Evolutionary conservation across 2,888 invertebrate genomes (phyloP), one percentile per base, ranked within the genome.

Genomic region (Dione vanillae): DNA sequence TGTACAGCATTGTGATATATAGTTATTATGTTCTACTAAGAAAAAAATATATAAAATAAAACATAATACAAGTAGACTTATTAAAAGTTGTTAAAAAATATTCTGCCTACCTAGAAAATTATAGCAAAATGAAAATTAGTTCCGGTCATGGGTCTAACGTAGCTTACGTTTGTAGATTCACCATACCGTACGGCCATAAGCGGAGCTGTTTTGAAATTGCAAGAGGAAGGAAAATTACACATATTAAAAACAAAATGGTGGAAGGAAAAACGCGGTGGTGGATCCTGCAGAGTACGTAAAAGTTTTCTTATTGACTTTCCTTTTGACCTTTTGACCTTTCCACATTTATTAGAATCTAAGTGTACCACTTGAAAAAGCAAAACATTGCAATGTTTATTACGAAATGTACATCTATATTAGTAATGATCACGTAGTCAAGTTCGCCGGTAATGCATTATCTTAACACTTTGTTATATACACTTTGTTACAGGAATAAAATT

Each of bases 171-270:
- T 80, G 74, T 79, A 98, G 98, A 97, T 91, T 99, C 99, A 0
- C 98, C 98, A 40, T 99, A 98, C 90, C 95, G 98, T 79, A 98
- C 98, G 67, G 96, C 97, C 68, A 97, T 99, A 81, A 99, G 98
- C 84, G 97, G 97, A 41, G 98, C 98, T 58, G 98, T 99, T 78
- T 93, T 99, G 65, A 97, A 97, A 90, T 94, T 99, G 49, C 99
- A 99, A 94, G 99, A 99, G 90, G 97, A 97, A 86, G 99, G 99
- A 56, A 97, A 96, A 89, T 94, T 99, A 74, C 98, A 97, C 85
- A 96, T 97, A 85, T 93, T 99, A 81, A 99, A 99, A 94, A 97
- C 98, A 41, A 96, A 97, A 85, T 99, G 99, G 99, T 99, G 99
- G 99, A 98, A 98, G 85, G 97, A 98, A 89, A 97, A 96, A 91